Evolutionary conservation across 1,140 invertebrate genomes (phyloP).

Genomic region (Nymphalis io): DNA sequence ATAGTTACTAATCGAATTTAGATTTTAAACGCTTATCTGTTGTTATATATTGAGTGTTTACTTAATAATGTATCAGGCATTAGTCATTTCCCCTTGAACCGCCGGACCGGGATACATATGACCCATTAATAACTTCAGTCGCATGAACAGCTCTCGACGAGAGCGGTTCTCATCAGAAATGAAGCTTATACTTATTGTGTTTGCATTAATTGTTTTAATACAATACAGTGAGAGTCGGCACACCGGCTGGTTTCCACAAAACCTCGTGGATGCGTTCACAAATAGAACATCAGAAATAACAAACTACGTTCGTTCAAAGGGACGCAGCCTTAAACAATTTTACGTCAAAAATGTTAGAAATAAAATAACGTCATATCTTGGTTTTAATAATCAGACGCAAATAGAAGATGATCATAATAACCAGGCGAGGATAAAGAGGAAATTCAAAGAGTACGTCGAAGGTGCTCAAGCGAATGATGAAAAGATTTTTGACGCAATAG

Average conservation of each 20-base stretch:
- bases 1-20: too few species aligned
- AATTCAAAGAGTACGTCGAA: slow-evolving; percentile 54
- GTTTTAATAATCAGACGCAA: slow-evolving; percentile 27
- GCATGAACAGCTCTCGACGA: slow-evolving; percentile 33
- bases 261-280: slow-evolving; percentile 50
- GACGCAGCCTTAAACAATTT: slow-evolving; percentile 59
- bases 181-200: slow-evolving; percentile 57
- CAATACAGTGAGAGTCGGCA: slow-evolving; percentile 50
- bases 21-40: neutral
- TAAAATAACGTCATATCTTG: slow-evolving; percentile 58
- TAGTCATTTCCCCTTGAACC: slow-evolving; percentile 12
- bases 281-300: slow-evolving; percentile 62
- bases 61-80: neutral
- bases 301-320: slow-evolving; percentile 61
- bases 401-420: slow-evolving; percentile 17
- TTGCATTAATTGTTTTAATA: slow-evolving; percentile 52
- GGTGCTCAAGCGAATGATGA: slow-evolving; percentile 49
- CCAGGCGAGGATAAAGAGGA: slow-evolving; percentile 46
- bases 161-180: slow-evolving; percentile 44
- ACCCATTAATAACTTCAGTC: slow-evolving; percentile 50
- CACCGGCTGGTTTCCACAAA: slow-evolving; percentile 58
- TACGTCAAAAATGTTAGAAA: slow-evolving; percentile 61
- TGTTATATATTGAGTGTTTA: neutral
- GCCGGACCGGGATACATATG: slow-evolving; percentile 46
- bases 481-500: slow-evolving; percentile 63